These are phyloP conservation scores for Desmophyllum pertusum DNA, from an alignment of 92 coral and sea anemone genomes.

Conservation along the genomic window DNA sequence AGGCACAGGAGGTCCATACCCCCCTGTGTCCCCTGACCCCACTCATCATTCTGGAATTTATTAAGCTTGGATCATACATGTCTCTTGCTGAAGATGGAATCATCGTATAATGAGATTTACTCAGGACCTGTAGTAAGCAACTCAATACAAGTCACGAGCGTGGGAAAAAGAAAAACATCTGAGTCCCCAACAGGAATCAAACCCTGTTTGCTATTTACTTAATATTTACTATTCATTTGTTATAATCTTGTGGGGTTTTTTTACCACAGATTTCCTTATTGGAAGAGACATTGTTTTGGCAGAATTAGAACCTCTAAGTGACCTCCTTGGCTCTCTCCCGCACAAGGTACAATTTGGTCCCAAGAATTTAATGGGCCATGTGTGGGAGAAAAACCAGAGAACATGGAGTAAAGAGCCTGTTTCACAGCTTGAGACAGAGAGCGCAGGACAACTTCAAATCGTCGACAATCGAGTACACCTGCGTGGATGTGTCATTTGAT, in stretches of 20 bases:
- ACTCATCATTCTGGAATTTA: too few species aligned
- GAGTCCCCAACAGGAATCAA: too few species aligned
- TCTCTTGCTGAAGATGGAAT: too few species aligned
- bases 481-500: slow-evolving; percentile 85
- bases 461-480: slow-evolving; percentile 71
- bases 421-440: slow-evolving; percentile 64
- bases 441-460: slow-evolving; percentile 72
- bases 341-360: slow-evolving; percentile 78
- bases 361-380: slow-evolving; percentile 70
- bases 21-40: too few species aligned
- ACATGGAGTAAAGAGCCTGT: slow-evolving; percentile 72
- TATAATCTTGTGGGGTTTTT: too few species aligned
- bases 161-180: too few species aligned
- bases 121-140: too few species aligned
- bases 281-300: slow-evolving; percentile 77
- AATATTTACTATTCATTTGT: neutral
- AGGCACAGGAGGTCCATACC: too few species aligned
- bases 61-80: too few species aligned
- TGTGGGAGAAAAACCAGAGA: slow-evolving; percentile 62
- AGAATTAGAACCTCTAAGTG: slow-evolving; percentile 67
- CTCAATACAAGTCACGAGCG: too few species aligned
- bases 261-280: slow-evolving; percentile 71
- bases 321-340: slow-evolving; percentile 66
- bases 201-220: too few species aligned
- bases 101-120: too few species aligned